Percentiles rank a stretch among this genome's conserved stretches.
Evolutionary conservation across 2,113 vertebrate species (phyloP).

Genomic region (Mungos mungo): DNA sequence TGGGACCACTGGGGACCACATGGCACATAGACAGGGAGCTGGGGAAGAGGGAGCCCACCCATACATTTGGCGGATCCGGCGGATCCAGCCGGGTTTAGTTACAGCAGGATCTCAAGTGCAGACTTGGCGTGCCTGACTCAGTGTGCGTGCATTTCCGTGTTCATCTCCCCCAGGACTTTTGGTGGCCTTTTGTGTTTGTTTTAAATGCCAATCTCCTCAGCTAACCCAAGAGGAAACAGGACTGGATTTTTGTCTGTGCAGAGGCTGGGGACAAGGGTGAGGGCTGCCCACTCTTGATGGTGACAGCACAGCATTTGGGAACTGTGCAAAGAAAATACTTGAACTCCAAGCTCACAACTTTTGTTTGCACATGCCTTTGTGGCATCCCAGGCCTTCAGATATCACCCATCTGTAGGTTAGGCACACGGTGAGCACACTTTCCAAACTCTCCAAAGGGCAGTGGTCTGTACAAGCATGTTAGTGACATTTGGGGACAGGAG

Average conservation of each 20-base stretch:
- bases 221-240: constrained; percentile 1
- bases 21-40: background rate
- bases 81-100: background rate
- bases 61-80: background rate
- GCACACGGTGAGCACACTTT: background rate
- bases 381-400: background rate
- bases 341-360: background rate
- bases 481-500: background rate
- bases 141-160: background rate
- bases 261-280: background rate
- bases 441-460: background rate
- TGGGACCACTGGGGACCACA: background rate
- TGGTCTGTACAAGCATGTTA: background rate
- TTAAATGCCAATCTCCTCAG: constrained; percentile 45
- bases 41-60: background rate
- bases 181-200: constrained; percentile 39
- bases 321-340: background rate
- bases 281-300: background rate
- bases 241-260: background rate
- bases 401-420: fast-evolving
- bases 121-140: background rate
- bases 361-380: background rate
- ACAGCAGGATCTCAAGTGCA: background rate
- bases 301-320: background rate
- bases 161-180: background rate